A percentile compares a stretch with the other conserved stretches of the same genome.
Conservation (phyloP, 2,888 invertebrate species). For the Hydrotaea diabolus region DNA sequence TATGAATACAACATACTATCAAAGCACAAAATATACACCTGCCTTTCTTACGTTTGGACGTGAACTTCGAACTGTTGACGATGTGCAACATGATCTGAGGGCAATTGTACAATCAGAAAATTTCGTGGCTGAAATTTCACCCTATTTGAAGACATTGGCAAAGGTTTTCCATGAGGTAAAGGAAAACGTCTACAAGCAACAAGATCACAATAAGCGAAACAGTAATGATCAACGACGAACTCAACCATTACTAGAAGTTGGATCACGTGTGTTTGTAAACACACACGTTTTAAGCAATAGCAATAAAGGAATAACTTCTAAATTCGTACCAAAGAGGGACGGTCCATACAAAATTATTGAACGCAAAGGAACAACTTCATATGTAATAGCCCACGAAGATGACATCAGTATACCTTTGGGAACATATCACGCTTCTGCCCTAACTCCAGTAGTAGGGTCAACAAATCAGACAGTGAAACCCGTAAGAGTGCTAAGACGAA, state of each 20-base stretch:
- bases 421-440: not conserved
- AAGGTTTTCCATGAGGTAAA: conserved; percentile 35
- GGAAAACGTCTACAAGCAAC: conserved; percentile 40
- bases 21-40: no score
- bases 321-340: conserved; percentile 73
- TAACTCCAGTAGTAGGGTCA: not conserved
- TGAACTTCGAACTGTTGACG: no score
- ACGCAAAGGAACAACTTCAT: no score
- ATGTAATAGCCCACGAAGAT: no score
- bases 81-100: conserved; percentile 70
- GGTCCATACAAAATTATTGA: conserved; percentile 50
- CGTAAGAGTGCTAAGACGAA: not conserved
- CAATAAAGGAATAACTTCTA: conserved; percentile 67
- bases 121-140: conserved; percentile 31
- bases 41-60: no score
- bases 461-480: not conserved
- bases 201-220: conserved; percentile 48
- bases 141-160: not conserved
- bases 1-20: no score
- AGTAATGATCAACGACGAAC: conserved; percentile 61
- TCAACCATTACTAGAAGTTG: conserved; percentile 66
- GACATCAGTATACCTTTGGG: not conserved
- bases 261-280: conserved; percentile 69
- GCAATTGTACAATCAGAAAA: conserved; percentile 69
- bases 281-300: conserved; percentile 70